Evolutionary conservation across 1,140 invertebrate genomes (phyloP), one percentile per base, ranked within the genome.

Genomic region (Leptoteleia sp.): DNA sequence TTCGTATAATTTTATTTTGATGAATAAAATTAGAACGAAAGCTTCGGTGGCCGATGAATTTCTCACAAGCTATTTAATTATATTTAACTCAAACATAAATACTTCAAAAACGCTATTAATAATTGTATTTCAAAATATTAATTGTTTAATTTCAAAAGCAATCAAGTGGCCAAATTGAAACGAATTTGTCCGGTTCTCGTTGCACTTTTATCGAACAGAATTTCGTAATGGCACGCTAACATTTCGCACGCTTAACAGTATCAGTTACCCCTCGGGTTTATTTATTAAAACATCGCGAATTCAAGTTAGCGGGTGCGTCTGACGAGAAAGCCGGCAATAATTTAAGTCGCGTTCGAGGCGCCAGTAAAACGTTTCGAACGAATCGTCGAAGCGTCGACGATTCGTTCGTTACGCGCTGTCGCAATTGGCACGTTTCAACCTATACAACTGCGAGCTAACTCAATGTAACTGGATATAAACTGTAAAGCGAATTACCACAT

Each of bases 401-500:
- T 72, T 78, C 61, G 54, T 78, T 78, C 65, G 55, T 65, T 72
- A 78, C 50, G 68, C 47, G 68, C 62, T 72, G 67, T 78, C 55
- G 68, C 76, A 78, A 72, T 78, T 72, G 68, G 68, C 76, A 72
- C 76, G 76, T 78, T 72, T 72, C 61, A 62, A 78, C 54, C 68
- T 78, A 78, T 78, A 68, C 76, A 61, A 68, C 55, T 78, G 25
- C 52, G 35, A 71, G 59, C 61, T 72, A 78, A 78, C 62, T 78
- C 68, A 55, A 47, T 78, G 67, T 72, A 78, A 78, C 76, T 78
- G 62, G 68, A 72, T 67, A 78, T 78, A 67, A 78, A 78, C 76
- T 78, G 54, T 78, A 72, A 78, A 78, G 61, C 59, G 67, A 77
- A 77, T 77, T 77, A 77, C 75, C 75, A 71, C 75, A 77, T 77